phyloP scores from a whole-genome alignment of 2,888 invertebrate genomes.

The Hyles lineata region DNA sequence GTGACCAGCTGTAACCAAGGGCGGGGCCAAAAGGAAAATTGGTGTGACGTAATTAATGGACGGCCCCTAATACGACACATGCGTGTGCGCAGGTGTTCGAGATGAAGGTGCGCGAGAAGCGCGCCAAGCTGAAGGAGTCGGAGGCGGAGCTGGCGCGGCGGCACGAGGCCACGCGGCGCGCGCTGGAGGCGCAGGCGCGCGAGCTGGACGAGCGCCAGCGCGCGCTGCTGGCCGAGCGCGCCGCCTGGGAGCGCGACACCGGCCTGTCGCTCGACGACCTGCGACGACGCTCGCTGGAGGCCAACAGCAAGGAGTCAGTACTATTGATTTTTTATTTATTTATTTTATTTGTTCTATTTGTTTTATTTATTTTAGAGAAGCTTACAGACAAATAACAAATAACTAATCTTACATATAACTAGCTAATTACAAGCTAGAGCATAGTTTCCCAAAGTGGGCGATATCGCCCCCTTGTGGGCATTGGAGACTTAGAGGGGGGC shows the following conservation, averaged over 20 bases:
- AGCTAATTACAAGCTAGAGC: not conserved
- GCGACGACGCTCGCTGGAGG: constrained; percentile 93
- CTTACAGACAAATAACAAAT: too few species aligned
- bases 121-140: constrained; percentile 97
- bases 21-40: too few species aligned
- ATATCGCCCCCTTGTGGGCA: too few species aligned
- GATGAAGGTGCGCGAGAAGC: constrained; percentile 98
- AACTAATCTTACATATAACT: too few species aligned
- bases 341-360: too few species aligned
- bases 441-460: too few species aligned
- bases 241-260: constrained; percentile 95
- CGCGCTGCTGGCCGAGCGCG: constrained; percentile 93
- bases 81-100: constrained; percentile 90
- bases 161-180: constrained; percentile 90
- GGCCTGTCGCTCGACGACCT: constrained; percentile 95
- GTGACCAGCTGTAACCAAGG: not conserved
- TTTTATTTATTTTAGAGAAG: too few species aligned
- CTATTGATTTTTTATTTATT: not conserved
- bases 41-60: too few species aligned
- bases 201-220: constrained; percentile 96
- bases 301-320: constrained; percentile 94
- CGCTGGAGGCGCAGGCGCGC: constrained; percentile 94
- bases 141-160: constrained; percentile 96
- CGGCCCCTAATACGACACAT: too few species aligned
- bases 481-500: too few species aligned